These are phyloP conservation scores for Pasiphila rectangulata DNA, from an alignment of 2,888 invertebrate species.

Conservation along the genomic window DNA sequence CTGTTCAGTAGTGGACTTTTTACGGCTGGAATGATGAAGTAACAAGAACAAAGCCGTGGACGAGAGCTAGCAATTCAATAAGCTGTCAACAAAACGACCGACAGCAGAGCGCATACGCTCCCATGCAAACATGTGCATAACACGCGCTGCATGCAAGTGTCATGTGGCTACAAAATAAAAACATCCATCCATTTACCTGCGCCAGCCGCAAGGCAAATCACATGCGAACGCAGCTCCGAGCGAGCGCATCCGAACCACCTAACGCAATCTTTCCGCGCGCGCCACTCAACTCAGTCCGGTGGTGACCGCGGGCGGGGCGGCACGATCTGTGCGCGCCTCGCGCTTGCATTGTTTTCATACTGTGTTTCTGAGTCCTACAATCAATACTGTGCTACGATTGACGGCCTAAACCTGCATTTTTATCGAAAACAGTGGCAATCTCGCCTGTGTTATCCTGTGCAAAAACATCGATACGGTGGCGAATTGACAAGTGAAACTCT, in stretches of 20 bases:
- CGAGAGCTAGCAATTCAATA: too few relatives aligned
- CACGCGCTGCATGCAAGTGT: slow-evolving; percentile 18
- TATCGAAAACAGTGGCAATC: slow-evolving; percentile 11
- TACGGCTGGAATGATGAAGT: too few relatives aligned
- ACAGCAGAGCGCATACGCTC: slow-evolving; percentile 12
- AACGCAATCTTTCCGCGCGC: slow-evolving; percentile 34
- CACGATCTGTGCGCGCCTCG: slow-evolving; percentile 78
- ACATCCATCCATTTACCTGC: slow-evolving; percentile 50
- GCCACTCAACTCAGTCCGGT: slow-evolving; percentile 61
- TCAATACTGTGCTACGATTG: slow-evolving; percentile 64
- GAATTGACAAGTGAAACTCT: slow-evolving; percentile 77
- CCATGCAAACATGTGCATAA: slow-evolving; percentile 21
- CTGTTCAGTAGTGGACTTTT: too few relatives aligned
- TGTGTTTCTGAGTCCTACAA: slow-evolving; percentile 59
- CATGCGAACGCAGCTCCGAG: slow-evolving; percentile 50
- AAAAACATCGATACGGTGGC: slow-evolving; percentile 48
- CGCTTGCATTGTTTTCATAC: slow-evolving; percentile 73
- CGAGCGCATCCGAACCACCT: slow-evolving; percentile 64
- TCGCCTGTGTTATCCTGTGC: slow-evolving; percentile 12
- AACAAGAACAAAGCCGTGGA: too few relatives aligned
- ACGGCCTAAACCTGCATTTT: slow-evolving; percentile 54
- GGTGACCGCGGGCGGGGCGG: slow-evolving; percentile 78
- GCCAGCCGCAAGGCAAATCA: slow-evolving; percentile 27
- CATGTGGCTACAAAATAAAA: slow-evolving; percentile 58
- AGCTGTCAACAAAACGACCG: too few relatives aligned